A percentile compares a stretch with the other conserved stretches of the same genome.
Evolutionary conservation across 2,888 invertebrate species (phyloP).

Genomic region (Marronus borbonicus): DNA sequence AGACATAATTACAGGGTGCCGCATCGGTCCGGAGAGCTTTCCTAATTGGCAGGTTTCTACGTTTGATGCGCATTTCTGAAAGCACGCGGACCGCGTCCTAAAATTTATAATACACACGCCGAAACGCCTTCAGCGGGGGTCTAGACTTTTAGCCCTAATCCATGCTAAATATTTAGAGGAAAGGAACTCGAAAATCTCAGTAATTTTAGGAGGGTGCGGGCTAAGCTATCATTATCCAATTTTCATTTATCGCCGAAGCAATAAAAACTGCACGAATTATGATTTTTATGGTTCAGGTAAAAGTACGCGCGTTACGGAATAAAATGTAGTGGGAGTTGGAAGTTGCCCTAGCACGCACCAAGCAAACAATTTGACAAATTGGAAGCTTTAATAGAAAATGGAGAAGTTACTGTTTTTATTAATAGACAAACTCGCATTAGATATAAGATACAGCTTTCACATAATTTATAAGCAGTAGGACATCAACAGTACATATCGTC

Average conservation of each 20-base stretch:
- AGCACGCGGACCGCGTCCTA: background rate
- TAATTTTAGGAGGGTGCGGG: constrained; percentile 49
- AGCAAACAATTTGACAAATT: too few species aligned
- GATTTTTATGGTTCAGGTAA: constrained; percentile 1
- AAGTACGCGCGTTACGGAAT: too few species aligned
- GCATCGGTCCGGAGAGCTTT: constrained; percentile 47
- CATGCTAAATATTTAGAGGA: constrained; percentile 45
- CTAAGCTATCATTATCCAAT: constrained; percentile 47
- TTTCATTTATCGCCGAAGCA: constrained; percentile 6
- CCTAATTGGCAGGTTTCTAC: constrained; percentile 57
- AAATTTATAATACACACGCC: constrained; percentile 3
- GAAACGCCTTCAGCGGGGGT: constrained; percentile 52
- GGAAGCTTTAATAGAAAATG: too few species aligned
- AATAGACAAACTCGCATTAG: too few species aligned
- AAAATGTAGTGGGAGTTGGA: too few species aligned
- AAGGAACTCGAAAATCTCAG: constrained; percentile 49
- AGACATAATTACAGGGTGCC: constrained; percentile 56
- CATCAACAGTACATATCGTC: background rate
- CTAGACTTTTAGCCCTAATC: constrained; percentile 53
- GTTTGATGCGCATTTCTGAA: background rate
- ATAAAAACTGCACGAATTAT: background rate
- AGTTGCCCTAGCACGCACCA: too few species aligned
- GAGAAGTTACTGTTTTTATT: too few species aligned
- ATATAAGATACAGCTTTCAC: too few species aligned
- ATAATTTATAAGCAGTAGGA: background rate